A percentile compares a stretch with the other conserved stretches of the same genome.
Conservation (phyloP, 23 tunicate species). For the Halocynthia roretzi region DNA sequence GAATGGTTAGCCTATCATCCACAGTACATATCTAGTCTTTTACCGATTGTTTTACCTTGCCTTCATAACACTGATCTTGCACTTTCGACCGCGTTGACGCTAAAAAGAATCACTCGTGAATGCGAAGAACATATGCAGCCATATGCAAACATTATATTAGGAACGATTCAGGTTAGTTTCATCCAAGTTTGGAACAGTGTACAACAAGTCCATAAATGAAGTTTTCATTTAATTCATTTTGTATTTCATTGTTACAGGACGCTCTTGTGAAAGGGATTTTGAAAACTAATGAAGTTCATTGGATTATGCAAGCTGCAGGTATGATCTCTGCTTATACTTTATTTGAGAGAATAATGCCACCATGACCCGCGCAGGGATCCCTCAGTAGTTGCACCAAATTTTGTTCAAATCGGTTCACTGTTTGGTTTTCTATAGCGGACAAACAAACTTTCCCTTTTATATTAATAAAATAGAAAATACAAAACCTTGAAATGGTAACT, state of each 20-base stretch:
- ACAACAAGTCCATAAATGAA: too few species aligned
- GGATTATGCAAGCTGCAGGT: constrained; percentile 80
- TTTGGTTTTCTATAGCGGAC: too few species aligned
- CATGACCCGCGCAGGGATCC: too few species aligned
- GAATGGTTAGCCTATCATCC: constrained; percentile 78
- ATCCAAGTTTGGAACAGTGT: too few species aligned
- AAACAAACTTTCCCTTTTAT: too few species aligned
- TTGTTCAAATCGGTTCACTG: too few species aligned
- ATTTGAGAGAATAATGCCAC: too few species aligned
- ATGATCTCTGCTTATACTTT: too few species aligned
- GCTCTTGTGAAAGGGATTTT: constrained; percentile 37
- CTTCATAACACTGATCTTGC: constrained; percentile 59
- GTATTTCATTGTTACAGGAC: neutral
- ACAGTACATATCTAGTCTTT: constrained; percentile 37
- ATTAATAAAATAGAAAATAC: too few species aligned
- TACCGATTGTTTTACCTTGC: constrained; percentile 73
- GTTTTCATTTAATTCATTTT: too few species aligned
- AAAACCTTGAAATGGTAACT: too few species aligned
- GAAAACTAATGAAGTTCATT: constrained; percentile 51
- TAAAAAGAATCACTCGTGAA: constrained; percentile 85
- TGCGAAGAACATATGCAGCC: constrained; percentile 60
- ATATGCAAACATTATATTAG: constrained; percentile 18
- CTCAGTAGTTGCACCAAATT: too few species aligned
- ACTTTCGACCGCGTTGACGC: constrained; percentile 67
- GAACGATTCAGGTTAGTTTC: neutral